Base-by-base conservation (phyloP, 92 coral and sea anemone genomes). In the Actinostola sp. region DNA sequence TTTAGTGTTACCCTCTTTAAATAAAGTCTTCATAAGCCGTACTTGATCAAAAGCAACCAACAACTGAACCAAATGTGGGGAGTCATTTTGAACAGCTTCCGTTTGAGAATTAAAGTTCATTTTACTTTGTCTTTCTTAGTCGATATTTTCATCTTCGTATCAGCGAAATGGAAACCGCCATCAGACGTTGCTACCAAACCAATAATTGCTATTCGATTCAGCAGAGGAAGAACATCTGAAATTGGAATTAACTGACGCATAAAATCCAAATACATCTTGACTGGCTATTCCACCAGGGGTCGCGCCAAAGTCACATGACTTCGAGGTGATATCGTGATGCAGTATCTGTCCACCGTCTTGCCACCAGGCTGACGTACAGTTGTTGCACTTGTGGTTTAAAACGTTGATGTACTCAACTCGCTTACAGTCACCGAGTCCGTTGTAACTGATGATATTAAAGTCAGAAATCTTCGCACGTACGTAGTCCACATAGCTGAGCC, bases 341-440 rank as follows among this genome's bases (percentile, higher is more conserved):
- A 81, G 31, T 25, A 74, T 55, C 24, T 30, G 21, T 16, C 6
- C 0, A 2, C 19, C 24, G 19, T 46, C 21, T 13, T 87, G 92
- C 84, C 84, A 87, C 78, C 84, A 87, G 3, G 67, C 36, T 1
- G 42, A 71, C 1, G 54, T 44, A 29, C 75, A 71, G 14, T 68
- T 23, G 9, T 39, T 55, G 29, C 88, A 72, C 12, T 14, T 62
- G 34, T 78, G 82, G 13, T 82, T 78, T 6, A 84, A 77, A 55
- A 87, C 85, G 55, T 82, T 77, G 8, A 87, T 78, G 50, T 66
- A 77, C 39, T 87, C 88, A 17, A 87, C 61, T 21, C 57, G 26
- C 65, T 57, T 82, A 28, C 92, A 87, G 2, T 4, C 26, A 11
- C 77, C 63, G 1, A 32, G 29, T 9, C 72, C 72, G 17, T 17